Percentiles rank a stretch among this genome's conserved stretches.
Evolutionary conservation across 2,797 vertebrate species (phyloP).

Genomic region (Anableps anableps): DNA sequence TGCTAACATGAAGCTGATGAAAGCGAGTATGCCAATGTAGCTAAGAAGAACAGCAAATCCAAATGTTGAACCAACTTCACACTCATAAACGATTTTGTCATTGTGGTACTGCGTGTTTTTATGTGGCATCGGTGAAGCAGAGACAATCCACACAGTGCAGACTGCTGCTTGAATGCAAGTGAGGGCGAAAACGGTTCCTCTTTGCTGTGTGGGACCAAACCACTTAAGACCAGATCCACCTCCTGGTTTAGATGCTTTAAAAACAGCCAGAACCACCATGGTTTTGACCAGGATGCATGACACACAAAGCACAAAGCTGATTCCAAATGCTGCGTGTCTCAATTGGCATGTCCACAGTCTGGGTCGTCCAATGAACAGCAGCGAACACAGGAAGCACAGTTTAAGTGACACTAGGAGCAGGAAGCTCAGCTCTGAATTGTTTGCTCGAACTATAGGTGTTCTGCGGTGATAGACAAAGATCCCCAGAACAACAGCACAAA

Average conservation of each 20-base stretch:
- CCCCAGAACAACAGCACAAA: background rate
- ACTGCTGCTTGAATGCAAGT: conserved; percentile 1
- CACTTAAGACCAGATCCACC: conserved; percentile 45
- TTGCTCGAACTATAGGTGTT: conserved; percentile 57
- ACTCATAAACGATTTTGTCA: conserved; percentile 74
- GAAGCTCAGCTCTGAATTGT: conserved; percentile 75
- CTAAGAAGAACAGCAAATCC: conserved; percentile 6
- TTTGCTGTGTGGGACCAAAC: background rate
- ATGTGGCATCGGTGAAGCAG: conserved; percentile 4
- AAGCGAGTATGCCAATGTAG: conserved; percentile 3
- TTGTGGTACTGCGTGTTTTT: conserved; percentile 51
- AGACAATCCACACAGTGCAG: conserved; percentile 1
- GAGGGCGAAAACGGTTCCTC: conserved; percentile 6
- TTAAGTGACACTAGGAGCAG: conserved; percentile 65
- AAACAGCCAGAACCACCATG: conserved; percentile 69
- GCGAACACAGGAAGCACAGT: conserved; percentile 68
- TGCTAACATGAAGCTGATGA: background rate
- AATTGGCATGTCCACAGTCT: conserved; percentile 55
- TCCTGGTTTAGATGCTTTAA: conserved; percentile 64
- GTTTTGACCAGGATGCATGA: conserved; percentile 66
- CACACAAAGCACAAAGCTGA: conserved; percentile 66
- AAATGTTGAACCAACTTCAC: background rate
- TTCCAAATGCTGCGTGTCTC: conserved; percentile 57
- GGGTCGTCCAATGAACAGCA: conserved; percentile 65
- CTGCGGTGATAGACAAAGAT: conserved; percentile 10